Base-by-base conservation (phyloP, 2,797 vertebrate genomes). In the Notolabrus celidotus region DNA sequence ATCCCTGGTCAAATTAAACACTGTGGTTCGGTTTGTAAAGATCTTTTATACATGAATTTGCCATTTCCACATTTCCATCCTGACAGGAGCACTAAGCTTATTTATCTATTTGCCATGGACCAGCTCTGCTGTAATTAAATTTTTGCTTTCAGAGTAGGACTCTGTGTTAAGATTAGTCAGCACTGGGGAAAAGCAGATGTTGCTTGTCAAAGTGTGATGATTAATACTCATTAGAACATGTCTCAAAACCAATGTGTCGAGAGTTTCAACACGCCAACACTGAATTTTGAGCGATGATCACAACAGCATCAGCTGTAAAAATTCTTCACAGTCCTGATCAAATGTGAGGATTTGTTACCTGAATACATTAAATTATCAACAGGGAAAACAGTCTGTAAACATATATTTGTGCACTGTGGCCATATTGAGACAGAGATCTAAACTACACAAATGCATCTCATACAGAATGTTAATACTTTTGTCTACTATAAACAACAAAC, bases 171-270 rank as follows among this genome's bases (percentile, higher is more conserved):
- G 53, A 79, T 58, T 53, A 50, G 54, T 77, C 67, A 22, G 67
- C 34, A 41, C 50, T 42, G 14, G 42, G 49, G 47, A 65, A 67
- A 55, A 45, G 41, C 54, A 77, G 67, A 45, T 65, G 75, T 3
- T 55, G 34, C 25, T 29, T 57, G 57, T 29, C 20, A 45, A 56
- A 62, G 27, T 43, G 67, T 59, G 63, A 79, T 63, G 50, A 79
- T 77, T 69, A 71, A 71, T 63, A 57, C 41, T 73, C 39, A 7
- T 67, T 41, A 67, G 34, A 49, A 51, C 36, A 53, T 7, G 34
- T 56, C 53, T 64, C 15, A n/a, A 72, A 58, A 39, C 17, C 22
- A 36, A 17, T 19, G 19, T 11, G 49, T 42, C 22, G 46, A 2
- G 8, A 33, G 52, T 33, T 63, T 36, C 8, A 31, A 6, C 50